Evolutionary conservation across 2,113 vertebrate species (phyloP).

Genomic region (Tyto alba): DNA sequence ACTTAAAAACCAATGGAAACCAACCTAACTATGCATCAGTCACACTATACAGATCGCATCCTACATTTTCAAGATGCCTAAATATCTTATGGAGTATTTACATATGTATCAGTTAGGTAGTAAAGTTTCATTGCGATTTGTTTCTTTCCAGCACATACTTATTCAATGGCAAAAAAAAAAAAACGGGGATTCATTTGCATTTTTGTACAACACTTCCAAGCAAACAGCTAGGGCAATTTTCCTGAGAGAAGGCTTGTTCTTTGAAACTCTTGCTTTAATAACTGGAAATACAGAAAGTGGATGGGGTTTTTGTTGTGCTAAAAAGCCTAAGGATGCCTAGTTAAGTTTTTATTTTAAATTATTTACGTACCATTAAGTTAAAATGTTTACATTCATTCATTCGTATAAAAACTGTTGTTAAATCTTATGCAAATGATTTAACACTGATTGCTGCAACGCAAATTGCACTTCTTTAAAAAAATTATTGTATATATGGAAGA

Average conservation of each 20-base stretch:
- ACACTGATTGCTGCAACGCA: slow-evolving; percentile 85
- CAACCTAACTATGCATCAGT: slow-evolving; percentile 73
- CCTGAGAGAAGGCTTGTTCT: slow-evolving; percentile 91
- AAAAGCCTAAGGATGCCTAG: slow-evolving; percentile 72
- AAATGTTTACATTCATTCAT: slow-evolving; percentile 84
- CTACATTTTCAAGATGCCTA: slow-evolving; percentile 66
- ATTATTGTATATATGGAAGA: slow-evolving; percentile 82
- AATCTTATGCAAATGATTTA: slow-evolving; percentile 88
- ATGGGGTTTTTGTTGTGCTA: slow-evolving; percentile 58
- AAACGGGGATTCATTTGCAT: slow-evolving; percentile 59
- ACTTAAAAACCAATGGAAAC: slow-evolving; percentile 70
- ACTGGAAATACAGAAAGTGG: slow-evolving; percentile 67
- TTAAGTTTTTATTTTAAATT: slow-evolving; percentile 83
- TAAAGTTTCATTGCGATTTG: slow-evolving; percentile 70
- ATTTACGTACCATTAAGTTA: slow-evolving; percentile 90
- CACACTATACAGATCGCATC: slow-evolving; percentile 74
- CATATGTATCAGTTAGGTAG: slow-evolving; percentile 82
- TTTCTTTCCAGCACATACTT: slow-evolving; percentile 67
- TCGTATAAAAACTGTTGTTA: slow-evolving; percentile 80
- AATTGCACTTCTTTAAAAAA: slow-evolving; percentile 84
- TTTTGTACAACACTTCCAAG: slow-evolving; percentile 76
- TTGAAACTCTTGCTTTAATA: slow-evolving; percentile 69
- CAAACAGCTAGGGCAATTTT: slow-evolving; percentile 73
- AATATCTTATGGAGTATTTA: slow-evolving; percentile 74
- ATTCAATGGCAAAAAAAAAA: slow-evolving; percentile 67